Evolutionary conservation across 35 echinoderm and acorn worm species (phyloP).

Genomic region (Hemicentrotus pulcherrimus): DNA sequence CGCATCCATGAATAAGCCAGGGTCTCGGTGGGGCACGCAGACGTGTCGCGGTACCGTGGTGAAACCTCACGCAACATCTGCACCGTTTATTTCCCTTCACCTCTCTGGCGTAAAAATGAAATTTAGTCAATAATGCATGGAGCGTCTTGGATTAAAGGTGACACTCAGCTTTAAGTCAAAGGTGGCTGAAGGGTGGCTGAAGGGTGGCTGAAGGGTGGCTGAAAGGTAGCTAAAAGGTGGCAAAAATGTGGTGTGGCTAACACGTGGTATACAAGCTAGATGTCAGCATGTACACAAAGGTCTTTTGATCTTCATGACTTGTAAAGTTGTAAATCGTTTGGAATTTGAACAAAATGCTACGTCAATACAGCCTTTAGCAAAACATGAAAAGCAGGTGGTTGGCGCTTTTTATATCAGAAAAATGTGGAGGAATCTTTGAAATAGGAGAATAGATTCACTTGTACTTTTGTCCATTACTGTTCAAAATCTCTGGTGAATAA

Average conservation of each 20-base stretch:
- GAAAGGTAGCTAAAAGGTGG: no score
- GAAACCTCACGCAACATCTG: background rate
- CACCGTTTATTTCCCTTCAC: constrained; percentile 9
- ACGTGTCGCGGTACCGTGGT: background rate
- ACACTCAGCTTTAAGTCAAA: background rate
- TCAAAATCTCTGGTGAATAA: no score
- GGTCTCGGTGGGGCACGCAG: background rate
- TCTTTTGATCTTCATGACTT: background rate
- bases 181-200: background rate
- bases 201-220: background rate
- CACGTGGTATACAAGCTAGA: background rate
- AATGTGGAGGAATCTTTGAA: background rate
- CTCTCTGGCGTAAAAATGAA: background rate
- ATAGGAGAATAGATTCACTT: background rate
- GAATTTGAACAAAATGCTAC: background rate
- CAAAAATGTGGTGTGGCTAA: no score
- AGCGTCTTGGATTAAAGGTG: background rate
- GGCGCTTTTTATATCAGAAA: background rate
- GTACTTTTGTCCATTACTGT: background rate
- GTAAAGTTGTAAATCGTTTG: background rate
- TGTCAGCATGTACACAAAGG: background rate
- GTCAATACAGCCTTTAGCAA: background rate
- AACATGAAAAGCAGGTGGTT: background rate
- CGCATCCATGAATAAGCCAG: background rate
- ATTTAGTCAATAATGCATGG: background rate